Base-by-base conservation (phyloP, 2,797 vertebrate species). In the Ficedula albicollis region DNA sequence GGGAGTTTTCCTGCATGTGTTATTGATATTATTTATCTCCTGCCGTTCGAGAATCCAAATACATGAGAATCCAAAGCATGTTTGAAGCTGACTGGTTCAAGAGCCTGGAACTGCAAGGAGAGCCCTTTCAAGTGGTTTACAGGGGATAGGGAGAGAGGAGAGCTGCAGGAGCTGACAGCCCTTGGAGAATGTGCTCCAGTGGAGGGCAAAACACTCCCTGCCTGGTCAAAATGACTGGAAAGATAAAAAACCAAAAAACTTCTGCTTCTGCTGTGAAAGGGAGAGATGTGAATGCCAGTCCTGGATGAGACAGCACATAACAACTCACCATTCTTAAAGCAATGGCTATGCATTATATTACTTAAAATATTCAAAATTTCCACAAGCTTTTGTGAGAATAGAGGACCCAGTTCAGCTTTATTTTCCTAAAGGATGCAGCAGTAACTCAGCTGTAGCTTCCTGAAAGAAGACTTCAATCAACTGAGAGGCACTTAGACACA, bases 11-110 rank as follows among this genome's bases (percentile, higher is more conserved):
- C 69, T n/a, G 14, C 3, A 4, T 13, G 15, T 29, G 14, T 62
- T 41, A 18, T 15, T 15, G 44, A 3, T 15, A 10, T 3, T 11
- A 10, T 64, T 75, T 19, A 3, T n/a, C 30, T 22, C 23, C 58
- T 25, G 76, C 39, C 5, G 1, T 7, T 46, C 44, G 11, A 46
- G 19, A 44, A 44, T 20, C 18, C 43, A 44, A 21, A 23, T 4
- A 6, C 23, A 17, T 17, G 23, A 0, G 2, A 14, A 12, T 1
- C 17, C 43, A 39, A 26, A 64, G 3, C 25, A 1, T 1, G 44
- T 4, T 1, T 20, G 9, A 3, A 15, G 38, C 36, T 10, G 30
- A 2, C 21, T 8, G 27, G 12, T 17, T 23, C 5, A 3, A 44
- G 39, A 26, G n/a, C 17, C 54, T 75, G 56, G 16, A 46, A 62